These are phyloP conservation scores for Zeugodacus cucurbitae DNA, from an alignment of 1,140 invertebrate species.

Conservation along the genomic window DNA sequence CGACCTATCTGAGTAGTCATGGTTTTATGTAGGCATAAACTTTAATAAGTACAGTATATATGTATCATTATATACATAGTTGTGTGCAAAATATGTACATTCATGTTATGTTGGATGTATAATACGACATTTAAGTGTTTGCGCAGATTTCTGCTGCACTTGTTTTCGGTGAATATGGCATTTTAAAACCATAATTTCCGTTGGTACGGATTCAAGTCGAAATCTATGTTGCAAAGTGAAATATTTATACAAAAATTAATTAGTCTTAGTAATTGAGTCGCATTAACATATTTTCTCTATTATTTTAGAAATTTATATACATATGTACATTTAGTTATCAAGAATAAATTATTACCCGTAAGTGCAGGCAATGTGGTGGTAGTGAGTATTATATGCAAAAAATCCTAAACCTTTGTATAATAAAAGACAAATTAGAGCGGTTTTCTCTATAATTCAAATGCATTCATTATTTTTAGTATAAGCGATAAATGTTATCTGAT, in stretches of 20 bases:
- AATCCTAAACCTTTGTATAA: not conserved
- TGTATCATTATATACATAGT: not conserved
- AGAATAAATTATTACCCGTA: not conserved
- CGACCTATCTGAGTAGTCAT: not conserved
- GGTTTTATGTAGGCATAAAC: not conserved
- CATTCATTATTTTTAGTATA: not conserved
- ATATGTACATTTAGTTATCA: not conserved
- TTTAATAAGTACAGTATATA: not conserved
- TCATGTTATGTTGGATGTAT: too few species aligned
- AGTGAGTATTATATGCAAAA: conserved; percentile 41
- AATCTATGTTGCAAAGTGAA: too few species aligned
- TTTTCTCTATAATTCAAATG: too few species aligned
- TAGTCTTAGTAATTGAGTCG: too few species aligned
- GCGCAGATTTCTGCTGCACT: too few species aligned
- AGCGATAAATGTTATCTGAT: too few species aligned
- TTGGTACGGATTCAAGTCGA: too few species aligned
- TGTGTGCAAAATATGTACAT: too few species aligned
- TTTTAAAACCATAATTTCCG: too few species aligned
- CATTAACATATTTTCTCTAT: not conserved
- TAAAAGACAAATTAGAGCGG: too few species aligned
- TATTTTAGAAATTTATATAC: not conserved
- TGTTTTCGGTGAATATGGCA: too few species aligned
- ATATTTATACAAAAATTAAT: too few species aligned
- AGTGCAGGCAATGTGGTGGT: conserved; percentile 45
- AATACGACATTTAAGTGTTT: not conserved